These are phyloP conservation scores for Lapara coniferarum DNA, from an alignment of 2,888 invertebrate genomes.

Conservation along the genomic window DNA sequence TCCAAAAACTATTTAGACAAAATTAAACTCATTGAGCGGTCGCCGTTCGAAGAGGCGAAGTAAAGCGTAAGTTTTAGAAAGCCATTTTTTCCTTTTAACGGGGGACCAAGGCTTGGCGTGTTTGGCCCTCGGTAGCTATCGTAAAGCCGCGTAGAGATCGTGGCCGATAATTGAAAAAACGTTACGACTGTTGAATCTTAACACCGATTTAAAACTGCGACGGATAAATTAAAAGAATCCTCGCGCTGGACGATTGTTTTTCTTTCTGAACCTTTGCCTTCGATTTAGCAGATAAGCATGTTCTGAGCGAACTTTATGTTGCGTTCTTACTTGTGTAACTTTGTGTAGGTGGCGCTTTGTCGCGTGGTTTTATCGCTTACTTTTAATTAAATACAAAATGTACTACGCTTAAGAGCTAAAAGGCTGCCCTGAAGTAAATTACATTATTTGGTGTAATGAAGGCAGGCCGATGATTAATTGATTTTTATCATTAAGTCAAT, in stretches of 20 bases:
- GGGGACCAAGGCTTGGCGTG: constrained; percentile 51
- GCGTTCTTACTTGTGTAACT: constrained; percentile 60
- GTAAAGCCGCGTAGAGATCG: constrained; percentile 72
- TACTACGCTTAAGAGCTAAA: constrained; percentile 28
- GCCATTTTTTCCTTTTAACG: constrained; percentile 41
- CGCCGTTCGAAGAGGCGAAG: constrained; percentile 38
- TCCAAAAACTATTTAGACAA: constrained; percentile 35
- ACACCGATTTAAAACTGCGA: constrained; percentile 80
- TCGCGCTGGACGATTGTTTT: constrained; percentile 67
- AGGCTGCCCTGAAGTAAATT: constrained; percentile 22
- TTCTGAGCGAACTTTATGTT: constrained; percentile 74
- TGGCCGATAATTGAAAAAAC: constrained; percentile 77
- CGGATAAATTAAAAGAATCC: constrained; percentile 80
- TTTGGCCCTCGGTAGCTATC: constrained; percentile 70
- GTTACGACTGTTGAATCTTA: constrained; percentile 77
- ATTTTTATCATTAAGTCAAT: constrained; percentile 12
- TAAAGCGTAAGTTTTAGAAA: constrained; percentile 50
- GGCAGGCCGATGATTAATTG: constrained; percentile 18
- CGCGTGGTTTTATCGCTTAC: constrained; percentile 50
- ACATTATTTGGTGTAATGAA: constrained; percentile 24
- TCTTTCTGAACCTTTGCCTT: constrained; percentile 64
- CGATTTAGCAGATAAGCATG: constrained; percentile 73
- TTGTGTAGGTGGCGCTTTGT: constrained; percentile 65
- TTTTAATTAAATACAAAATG: constrained; percentile 61
- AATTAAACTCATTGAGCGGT: constrained; percentile 48